Evolutionary conservation across 1,140 invertebrate genomes (phyloP), one percentile per base, ranked within the genome.

Genomic region (Lasaia peninsularis): DNA sequence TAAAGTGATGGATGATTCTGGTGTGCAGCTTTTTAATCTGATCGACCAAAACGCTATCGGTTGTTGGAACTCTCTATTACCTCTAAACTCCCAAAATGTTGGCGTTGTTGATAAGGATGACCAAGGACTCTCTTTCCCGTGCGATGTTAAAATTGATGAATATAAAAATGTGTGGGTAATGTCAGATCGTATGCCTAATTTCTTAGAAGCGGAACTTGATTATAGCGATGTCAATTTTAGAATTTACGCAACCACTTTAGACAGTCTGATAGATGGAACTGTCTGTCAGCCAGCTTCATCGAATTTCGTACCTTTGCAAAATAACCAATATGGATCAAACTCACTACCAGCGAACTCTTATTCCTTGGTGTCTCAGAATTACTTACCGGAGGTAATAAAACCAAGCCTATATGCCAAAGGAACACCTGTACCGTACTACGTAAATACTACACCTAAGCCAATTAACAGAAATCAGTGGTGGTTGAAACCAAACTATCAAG

Each of bases 11-110:
- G 92, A 93, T 64, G 92, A 94, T 7, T 82, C 92, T 31, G 94
- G 94, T 10, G 79, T 96, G 1, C 93, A 95, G 82, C 91, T 95
- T 34, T 95, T 93, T 75, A 95, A 93, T 79, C 85, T 96, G 40
- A 92, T 96, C 50, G 94, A 96, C 77, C 93, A 93, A 67, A 96
- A 96, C 63, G 93, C 93, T 1, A 91, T 96, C 0, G 95, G 95
- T 9, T 96, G 95, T 72, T 96, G 95, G 95, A 94, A 94, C 68
- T 93, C 92, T 0, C 80, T 83, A 3, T 83, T 92, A 50, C 92
- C 93, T 0, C 94, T 94, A 53, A 89, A 89, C 10, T 89, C 92
- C 1, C 89, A 92, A 48, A 94, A 94, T 83, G 92, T 93, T n/a
- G 94, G 90, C 9, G 78, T 95, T 12, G 92, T 94, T 5, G 94